Evolutionary conservation across 1,140 invertebrate genomes (phyloP).

Genomic region (Caerostris extrusa): DNA sequence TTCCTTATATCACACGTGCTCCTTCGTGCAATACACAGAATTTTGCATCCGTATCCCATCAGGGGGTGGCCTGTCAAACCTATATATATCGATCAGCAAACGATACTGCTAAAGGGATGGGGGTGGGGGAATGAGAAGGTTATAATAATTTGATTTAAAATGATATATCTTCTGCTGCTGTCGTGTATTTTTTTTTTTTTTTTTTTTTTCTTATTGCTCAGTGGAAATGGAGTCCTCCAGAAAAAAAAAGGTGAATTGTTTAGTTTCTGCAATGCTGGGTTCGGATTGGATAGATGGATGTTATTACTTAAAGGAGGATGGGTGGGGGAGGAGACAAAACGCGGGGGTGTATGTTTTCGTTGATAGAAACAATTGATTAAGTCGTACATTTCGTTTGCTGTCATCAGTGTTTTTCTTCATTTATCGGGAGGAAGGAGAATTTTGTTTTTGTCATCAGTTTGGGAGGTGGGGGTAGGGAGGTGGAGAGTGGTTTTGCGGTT

Average conservation of each 20-base stretch:
- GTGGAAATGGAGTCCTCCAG: background rate
- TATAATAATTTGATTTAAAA: conserved; percentile 75
- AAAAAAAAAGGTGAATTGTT: conserved; percentile 20
- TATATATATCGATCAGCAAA: conserved; percentile 54
- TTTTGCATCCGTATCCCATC: background rate
- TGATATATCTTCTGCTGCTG: conserved; percentile 61
- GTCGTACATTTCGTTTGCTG: background rate
- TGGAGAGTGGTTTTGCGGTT: background rate
- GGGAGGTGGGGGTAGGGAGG: background rate
- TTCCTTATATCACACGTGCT: background rate
- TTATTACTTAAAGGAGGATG: background rate
- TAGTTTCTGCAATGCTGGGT: background rate
- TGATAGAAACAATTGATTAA: conserved; percentile 52
- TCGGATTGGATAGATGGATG: background rate
- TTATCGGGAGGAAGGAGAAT: no score
- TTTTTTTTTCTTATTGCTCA: background rate
- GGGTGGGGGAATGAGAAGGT: background rate
- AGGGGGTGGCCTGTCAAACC: conserved; percentile 21
- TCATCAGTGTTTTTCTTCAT: no score
- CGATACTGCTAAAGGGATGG: conserved; percentile 34
- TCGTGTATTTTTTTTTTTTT: background rate
- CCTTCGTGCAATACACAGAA: background rate
- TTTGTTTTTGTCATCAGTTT: background rate
- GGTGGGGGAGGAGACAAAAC: background rate
- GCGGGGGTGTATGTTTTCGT: background rate